Evolutionary conservation across 1,140 invertebrate genomes (phyloP).

Genomic region (Leptinotarsa defecta): DNA sequence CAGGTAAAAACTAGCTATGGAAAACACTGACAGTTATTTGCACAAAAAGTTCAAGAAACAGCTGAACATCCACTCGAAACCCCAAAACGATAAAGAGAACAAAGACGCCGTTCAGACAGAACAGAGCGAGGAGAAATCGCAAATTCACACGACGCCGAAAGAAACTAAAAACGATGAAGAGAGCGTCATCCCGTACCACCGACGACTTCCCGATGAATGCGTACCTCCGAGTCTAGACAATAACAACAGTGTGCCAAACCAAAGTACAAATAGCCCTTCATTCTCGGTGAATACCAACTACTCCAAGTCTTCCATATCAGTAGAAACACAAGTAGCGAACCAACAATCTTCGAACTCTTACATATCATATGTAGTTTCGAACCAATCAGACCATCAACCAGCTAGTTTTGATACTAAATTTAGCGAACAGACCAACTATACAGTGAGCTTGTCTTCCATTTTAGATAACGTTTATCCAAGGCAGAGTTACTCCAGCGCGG

Average conservation of each 20-base stretch:
- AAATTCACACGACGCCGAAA: background rate
- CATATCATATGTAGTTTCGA: slow-evolving; percentile 52
- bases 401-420: slow-evolving; percentile 50
- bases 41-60: slow-evolving; percentile 92
- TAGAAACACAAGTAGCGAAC: slow-evolving; percentile 41
- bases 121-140: slow-evolving; percentile 53
- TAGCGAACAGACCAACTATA: slow-evolving; percentile 39
- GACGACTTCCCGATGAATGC: background rate
- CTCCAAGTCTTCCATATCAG: slow-evolving; percentile 56
- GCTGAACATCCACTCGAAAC: slow-evolving; percentile 63
- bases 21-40: slow-evolving; percentile 76
- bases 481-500: slow-evolving; percentile 30
- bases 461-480: slow-evolving; percentile 42
- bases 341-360: slow-evolving; percentile 46
- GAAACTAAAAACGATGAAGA: slow-evolving; percentile 21
- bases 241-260: slow-evolving; percentile 52
- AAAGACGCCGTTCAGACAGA: slow-evolving; percentile 43
- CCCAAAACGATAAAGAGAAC: slow-evolving; percentile 47
- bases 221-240: slow-evolving; percentile 55
- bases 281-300: slow-evolving; percentile 30
- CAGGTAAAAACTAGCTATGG: slow-evolving; percentile 49
- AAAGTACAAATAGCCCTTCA: slow-evolving; percentile 45
- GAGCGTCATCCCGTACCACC: background rate
- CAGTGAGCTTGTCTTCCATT: slow-evolving; percentile 46
- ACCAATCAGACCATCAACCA: slow-evolving; percentile 38